Percentiles rank a stretch among this genome's conserved stretches.
Evolutionary conservation across 1,140 invertebrate species (phyloP).

Genomic region (Hyles euphorbiae): DNA sequence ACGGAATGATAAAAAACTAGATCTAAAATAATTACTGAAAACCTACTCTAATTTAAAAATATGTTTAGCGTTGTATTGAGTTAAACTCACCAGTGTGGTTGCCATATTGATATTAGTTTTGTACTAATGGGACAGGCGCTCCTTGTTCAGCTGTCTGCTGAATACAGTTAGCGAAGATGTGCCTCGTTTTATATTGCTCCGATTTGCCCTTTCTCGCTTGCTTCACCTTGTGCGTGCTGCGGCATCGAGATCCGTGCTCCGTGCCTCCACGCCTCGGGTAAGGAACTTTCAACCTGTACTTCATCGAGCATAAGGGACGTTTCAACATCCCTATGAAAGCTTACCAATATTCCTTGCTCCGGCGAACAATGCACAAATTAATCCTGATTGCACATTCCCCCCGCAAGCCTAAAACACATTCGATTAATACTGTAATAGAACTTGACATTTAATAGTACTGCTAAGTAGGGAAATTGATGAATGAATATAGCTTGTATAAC

Average conservation of each 20-base stretch:
- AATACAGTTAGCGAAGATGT: conserved; percentile 62
- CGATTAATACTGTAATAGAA: too few relatives aligned
- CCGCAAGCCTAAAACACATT: too few relatives aligned
- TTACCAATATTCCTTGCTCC: too few relatives aligned
- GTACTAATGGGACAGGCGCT: conserved; percentile 33
- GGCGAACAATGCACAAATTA: too few relatives aligned
- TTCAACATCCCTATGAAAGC: too few relatives aligned
- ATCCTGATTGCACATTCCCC: too few relatives aligned
- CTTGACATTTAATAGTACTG: background rate
- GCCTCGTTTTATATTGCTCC: conserved; percentile 68
- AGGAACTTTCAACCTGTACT: conserved; percentile 11
- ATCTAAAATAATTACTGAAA: background rate
- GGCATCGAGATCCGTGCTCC: conserved; percentile 45
- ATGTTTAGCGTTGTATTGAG: background rate
- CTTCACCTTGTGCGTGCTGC: conserved; percentile 65
- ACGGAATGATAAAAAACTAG: conserved; percentile 1
- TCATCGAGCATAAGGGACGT: too few relatives aligned
- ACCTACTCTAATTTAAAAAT: too few relatives aligned
- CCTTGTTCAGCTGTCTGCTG: conserved; percentile 44
- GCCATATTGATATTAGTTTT: conserved; percentile 32
- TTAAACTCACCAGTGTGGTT: conserved; percentile 38
- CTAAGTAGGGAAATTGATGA: conserved; percentile 1
- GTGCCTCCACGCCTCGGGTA: conserved; percentile 41
- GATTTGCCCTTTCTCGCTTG: conserved; percentile 68
- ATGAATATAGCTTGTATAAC: background rate